phyloP scores from a whole-genome alignment of 1,140 invertebrate genomes.

The Proctacanthus coquilletti region DNA sequence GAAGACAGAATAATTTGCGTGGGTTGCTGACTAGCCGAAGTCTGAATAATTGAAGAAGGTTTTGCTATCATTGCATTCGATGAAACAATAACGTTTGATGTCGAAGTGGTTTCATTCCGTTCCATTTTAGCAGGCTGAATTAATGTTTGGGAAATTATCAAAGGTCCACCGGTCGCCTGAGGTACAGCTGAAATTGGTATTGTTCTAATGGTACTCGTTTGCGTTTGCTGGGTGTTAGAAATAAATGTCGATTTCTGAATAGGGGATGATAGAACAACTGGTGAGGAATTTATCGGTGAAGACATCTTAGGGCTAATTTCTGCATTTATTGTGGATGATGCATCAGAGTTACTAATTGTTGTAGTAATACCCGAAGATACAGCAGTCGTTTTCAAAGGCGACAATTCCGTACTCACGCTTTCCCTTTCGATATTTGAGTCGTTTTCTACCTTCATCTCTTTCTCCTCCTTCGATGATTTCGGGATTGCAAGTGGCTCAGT shows the following conservation, averaged over 20 bases:
- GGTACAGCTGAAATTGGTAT: constrained; percentile 27
- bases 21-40: constrained; percentile 1
- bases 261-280: neutral
- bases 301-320: neutral
- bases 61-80: constrained; percentile 7
- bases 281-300: neutral
- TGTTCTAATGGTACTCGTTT: constrained; percentile 23
- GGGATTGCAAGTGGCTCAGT: too few relatives aligned
- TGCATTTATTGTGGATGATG: too few relatives aligned
- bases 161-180: constrained; percentile 22
- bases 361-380: too few relatives aligned
- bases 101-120: constrained; percentile 20
- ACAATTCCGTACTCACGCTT: too few relatives aligned
- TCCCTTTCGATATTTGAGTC: too few relatives aligned
- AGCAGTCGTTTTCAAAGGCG: too few relatives aligned
- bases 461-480: too few relatives aligned
- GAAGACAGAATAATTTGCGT: constrained; percentile 4
- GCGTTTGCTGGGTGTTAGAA: constrained; percentile 16
- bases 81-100: constrained; percentile 12
- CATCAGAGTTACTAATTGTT: too few relatives aligned
- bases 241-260: neutral
- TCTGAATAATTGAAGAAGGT: constrained; percentile 1
- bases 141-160: constrained; percentile 27
- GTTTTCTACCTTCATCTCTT: too few relatives aligned
- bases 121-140: constrained; percentile 24